A percentile compares a stretch with the other conserved stretches of the same genome.
Evolutionary conservation across 2,113 vertebrate species (phyloP).

Genomic region (Notothenia rossii): DNA sequence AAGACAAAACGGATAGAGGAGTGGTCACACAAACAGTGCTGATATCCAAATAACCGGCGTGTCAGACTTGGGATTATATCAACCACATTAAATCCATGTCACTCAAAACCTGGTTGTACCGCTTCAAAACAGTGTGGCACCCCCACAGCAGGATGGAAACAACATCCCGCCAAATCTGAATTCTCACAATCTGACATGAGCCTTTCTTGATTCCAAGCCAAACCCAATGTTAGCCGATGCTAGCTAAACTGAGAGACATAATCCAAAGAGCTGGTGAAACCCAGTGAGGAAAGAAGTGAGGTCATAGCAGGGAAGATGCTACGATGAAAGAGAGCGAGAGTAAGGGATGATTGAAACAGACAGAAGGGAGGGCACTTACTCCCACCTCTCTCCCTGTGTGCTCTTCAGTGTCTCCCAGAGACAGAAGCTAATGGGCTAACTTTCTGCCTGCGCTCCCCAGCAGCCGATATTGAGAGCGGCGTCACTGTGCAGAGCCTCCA

Average conservation of each 20-base stretch:
- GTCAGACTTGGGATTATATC: conserved; percentile 13
- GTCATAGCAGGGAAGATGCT: not conserved
- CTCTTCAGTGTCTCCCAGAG: conserved; percentile 48
- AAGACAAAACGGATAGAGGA: not conserved
- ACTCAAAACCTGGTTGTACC: not conserved
- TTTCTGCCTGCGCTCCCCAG: conserved; percentile 67
- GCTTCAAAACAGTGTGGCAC: conserved; percentile 6
- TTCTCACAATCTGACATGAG: conserved; percentile 8
- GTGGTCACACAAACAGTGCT: conserved; percentile 9
- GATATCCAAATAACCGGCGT: conserved; percentile 10
- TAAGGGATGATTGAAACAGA: conserved; percentile 36
- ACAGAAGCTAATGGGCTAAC: conserved; percentile 63
- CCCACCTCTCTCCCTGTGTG: conserved; percentile 52
- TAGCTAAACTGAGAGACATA: conserved; percentile 11
- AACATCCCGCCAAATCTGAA: conserved; percentile 12
- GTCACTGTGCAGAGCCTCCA: conserved; percentile 71
- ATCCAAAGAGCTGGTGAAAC: conserved; percentile 14
- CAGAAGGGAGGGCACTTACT: conserved; percentile 41
- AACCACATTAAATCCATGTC: conserved; percentile 16
- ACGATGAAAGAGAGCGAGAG: conserved; percentile 10
- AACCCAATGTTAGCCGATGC: not conserved
- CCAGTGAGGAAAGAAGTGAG: conserved; percentile 5
- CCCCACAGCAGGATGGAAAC: not conserved
- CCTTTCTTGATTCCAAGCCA: conserved; percentile 3
- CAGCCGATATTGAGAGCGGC: conserved; percentile 55